Evolutionary conservation across 2,797 vertebrate genomes (phyloP).

Genomic region (Meriones psammophilus): DNA sequence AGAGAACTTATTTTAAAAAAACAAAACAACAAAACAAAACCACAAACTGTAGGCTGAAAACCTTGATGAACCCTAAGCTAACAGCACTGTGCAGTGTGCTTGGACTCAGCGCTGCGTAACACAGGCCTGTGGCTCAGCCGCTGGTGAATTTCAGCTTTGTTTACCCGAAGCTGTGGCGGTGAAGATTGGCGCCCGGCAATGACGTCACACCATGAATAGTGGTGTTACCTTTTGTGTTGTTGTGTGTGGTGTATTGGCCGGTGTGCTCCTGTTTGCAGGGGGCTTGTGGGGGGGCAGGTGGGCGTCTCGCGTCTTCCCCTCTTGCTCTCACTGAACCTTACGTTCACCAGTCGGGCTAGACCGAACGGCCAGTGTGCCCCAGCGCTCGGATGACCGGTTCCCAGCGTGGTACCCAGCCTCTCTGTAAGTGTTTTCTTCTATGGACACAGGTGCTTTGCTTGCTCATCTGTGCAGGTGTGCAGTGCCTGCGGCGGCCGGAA

Average conservation of each 20-base stretch:
- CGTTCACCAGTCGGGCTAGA: background rate
- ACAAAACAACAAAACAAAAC: too few species aligned
- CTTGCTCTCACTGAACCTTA: background rate
- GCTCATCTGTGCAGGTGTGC: background rate
- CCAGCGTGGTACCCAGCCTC: background rate
- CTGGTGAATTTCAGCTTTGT: conserved; percentile 31
- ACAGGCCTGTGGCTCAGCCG: background rate
- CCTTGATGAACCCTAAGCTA: background rate
- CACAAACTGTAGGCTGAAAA: too few species aligned
- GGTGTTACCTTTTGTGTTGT: background rate
- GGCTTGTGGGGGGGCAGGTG: background rate
- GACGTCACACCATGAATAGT: background rate
- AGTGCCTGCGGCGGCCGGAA: background rate
- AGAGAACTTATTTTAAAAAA: background rate
- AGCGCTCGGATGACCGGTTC: background rate
- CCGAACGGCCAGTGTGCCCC: background rate
- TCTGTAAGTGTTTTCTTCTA: background rate
- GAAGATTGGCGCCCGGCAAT: background rate
- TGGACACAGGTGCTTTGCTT: background rate
- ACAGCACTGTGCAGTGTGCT: background rate
- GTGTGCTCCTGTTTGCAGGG: background rate
- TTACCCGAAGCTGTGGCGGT: background rate
- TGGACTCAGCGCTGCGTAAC: background rate
- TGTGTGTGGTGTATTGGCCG: too few species aligned
- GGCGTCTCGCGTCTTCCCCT: background rate